These are phyloP conservation scores for Drosophila macrospina DNA, from an alignment of 2,888 invertebrate genomes.

Conservation along the genomic window DNA sequence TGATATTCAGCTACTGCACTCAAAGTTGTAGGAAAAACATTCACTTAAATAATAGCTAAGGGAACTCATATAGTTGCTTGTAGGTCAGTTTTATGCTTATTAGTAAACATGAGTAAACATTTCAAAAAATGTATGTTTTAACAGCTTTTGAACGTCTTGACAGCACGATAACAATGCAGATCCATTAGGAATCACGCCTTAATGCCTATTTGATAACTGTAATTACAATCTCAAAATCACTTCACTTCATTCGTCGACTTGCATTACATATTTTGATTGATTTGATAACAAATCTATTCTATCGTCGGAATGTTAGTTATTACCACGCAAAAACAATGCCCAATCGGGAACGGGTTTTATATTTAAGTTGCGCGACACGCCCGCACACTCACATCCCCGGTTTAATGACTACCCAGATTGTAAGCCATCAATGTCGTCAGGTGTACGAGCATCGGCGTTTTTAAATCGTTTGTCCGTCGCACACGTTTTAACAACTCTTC, in stretches of 20 bases:
- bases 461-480: constrained; percentile 39
- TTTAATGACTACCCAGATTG: constrained; percentile 41
- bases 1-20: too few species aligned
- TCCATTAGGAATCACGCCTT: constrained; percentile 5
- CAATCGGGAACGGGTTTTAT: constrained; percentile 49
- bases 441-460: constrained; percentile 42
- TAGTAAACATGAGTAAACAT: not conserved
- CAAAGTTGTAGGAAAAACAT: not conserved
- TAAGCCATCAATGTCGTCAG: constrained; percentile 59
- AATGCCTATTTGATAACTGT: constrained; percentile 9
- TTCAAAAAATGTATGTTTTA: not conserved
- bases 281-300: constrained; percentile 49
- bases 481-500: constrained; percentile 60
- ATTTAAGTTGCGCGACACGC: constrained; percentile 44
- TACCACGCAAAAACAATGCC: constrained; percentile 42
- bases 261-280: constrained; percentile 46
- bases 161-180: constrained; percentile 24
- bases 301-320: constrained; percentile 49
- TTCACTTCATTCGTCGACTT: constrained; percentile 34
- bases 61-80: constrained; percentile 7
- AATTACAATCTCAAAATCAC: constrained; percentile 41
- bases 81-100: constrained; percentile 25
- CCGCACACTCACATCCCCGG: constrained; percentile 37
- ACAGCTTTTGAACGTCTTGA: not conserved
- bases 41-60: not conserved